These are phyloP conservation scores for Ardeotis arabs DNA, from an alignment of 2,113 vertebrate species.

Conservation along the genomic window DNA sequence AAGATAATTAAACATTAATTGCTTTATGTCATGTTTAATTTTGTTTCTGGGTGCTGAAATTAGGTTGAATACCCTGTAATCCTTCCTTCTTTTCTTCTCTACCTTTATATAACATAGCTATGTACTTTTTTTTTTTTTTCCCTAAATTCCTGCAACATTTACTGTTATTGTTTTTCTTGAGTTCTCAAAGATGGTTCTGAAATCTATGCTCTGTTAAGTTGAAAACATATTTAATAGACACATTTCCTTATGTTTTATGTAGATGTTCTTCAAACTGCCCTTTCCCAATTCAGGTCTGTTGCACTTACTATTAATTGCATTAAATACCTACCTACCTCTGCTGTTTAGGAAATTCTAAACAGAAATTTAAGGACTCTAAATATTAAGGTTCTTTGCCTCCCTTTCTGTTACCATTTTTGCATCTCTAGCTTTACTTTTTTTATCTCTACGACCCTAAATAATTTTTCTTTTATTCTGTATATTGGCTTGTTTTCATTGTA, in stretches of 20 bases:
- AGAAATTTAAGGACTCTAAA: background rate
- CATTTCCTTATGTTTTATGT: background rate
- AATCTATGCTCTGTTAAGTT: background rate
- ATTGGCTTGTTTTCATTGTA: background rate
- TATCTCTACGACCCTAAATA: background rate
- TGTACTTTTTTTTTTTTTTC: background rate
- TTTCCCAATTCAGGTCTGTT: background rate
- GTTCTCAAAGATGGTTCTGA: background rate
- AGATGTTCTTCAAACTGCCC: background rate
- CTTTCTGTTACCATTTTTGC: background rate
- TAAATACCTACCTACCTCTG: background rate
- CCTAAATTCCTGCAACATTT: background rate
- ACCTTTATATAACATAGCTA: background rate
- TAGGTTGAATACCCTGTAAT: background rate
- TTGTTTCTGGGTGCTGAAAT: background rate
- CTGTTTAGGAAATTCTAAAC: background rate
- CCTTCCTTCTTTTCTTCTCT: background rate
- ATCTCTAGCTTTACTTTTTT: background rate
- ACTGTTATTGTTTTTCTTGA: background rate
- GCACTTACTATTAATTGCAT: background rate
- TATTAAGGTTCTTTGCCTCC: background rate
- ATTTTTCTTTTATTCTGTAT: background rate
- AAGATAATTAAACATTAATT: background rate
- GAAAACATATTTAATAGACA: background rate
- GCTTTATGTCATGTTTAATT: background rate